Evolutionary conservation across 2,888 invertebrate genomes (phyloP).

Genomic region (Phyllotreta striolata): DNA sequence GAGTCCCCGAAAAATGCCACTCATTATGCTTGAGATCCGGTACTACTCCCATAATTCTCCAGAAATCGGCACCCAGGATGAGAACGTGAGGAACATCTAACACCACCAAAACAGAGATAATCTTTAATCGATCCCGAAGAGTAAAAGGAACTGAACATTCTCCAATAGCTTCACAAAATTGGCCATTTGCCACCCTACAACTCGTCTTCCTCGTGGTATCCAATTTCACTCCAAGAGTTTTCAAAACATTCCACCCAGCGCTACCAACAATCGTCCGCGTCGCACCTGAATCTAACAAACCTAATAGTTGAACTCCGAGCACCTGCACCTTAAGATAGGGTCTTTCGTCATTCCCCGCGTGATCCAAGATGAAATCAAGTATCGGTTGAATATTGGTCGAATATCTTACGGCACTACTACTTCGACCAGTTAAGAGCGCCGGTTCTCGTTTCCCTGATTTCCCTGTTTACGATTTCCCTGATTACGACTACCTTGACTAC

Average conservation of each 20-base stretch:
- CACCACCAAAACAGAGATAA: constrained; percentile 24
- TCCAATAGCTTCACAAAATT: constrained; percentile 24
- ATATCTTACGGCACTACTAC: not conserved
- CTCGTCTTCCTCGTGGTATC: constrained; percentile 9
- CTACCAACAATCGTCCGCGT: constrained; percentile 28
- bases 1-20: constrained; percentile 22
- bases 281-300: constrained; percentile 35
- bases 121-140: constrained; percentile 23
- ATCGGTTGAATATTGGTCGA: constrained; percentile 9
- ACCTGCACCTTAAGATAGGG: constrained; percentile 22
- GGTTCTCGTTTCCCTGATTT: constrained; percentile 9
- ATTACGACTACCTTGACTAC: too few relatives aligned
- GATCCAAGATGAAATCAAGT: constrained; percentile 33
- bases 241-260: constrained; percentile 27
- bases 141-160: constrained; percentile 20
- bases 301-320: constrained; percentile 15
- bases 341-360: constrained; percentile 4
- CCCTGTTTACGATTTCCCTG: too few relatives aligned
- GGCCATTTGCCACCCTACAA: constrained; percentile 34
- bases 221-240: constrained; percentile 14
- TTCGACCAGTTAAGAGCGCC: constrained; percentile 2
- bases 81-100: not conserved
- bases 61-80: constrained; percentile 3
- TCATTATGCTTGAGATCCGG: constrained; percentile 22
- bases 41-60: constrained; percentile 18